Base-by-base conservation (phyloP, 2,888 invertebrate genomes). In the Stenodema calcarata region DNA sequence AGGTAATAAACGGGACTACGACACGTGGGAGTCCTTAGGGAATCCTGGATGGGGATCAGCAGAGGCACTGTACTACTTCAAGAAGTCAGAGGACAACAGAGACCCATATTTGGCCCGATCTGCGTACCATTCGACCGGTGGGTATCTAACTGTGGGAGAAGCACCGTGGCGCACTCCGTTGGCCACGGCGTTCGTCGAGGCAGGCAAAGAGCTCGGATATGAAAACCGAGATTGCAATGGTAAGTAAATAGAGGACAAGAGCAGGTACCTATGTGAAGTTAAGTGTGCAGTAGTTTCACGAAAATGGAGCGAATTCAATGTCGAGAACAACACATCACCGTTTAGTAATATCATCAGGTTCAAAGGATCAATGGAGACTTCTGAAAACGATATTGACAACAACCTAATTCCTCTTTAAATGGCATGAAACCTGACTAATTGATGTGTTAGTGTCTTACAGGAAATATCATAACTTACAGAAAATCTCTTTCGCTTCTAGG, bases 1-100 rank as follows among this genome's bases (percentile, higher is more conserved):
- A 86, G 98, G 98, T 0, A 97, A 98, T 91, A 95, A 94, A 89
- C 94, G 93, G 89, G 98, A 98, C 91, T 98, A 98, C 91, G 97
- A 98, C 90, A 92, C 92, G 0, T 98, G 98, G 98, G 97, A 97
- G 90, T 92, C 94, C 0, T 91, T 94, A 87, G 98, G 98, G 0
- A 97, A 97, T 90, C 94, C 94, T 0, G 98, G 98, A 0, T 98
- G 98, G 98, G 94, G 95, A 4, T 95, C 94, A 89, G 93, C 94
- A 82, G 95, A 96, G 88, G 95, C 95, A 0, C 91, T 97, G 11
- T 94, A 95, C 89, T 97, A 97, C 90, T 97, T 97, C 91, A 96
- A 96, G 90, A 97, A 97, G 91, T 97, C 97, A 0, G 97, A 97
- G 92, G 97, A 97, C 91, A 97, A 97, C 89, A 94, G 94, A 89